Evolutionary conservation across 2,888 invertebrate species (phyloP), one percentile per base, ranked within the genome.

Genomic region (Malacosoma neustria): DNA sequence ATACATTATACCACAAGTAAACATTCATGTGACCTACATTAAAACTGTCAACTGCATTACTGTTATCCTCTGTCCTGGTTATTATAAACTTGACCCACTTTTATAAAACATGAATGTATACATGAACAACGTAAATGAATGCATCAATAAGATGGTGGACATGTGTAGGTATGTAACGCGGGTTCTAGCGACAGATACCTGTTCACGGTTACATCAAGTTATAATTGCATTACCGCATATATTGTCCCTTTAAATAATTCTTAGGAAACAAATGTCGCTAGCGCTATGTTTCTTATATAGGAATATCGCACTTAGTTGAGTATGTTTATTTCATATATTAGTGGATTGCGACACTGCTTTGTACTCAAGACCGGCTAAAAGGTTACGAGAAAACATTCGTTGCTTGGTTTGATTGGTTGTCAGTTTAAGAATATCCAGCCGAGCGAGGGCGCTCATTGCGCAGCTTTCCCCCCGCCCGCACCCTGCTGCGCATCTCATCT

Each of bases 31-130:
- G 73, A 74, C 72, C 73, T 68, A 66, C 61, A 60, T 64, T 46
- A 58, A 55, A 60, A 60, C 58, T 67, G 67, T 68, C 72, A 69
- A 73, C 62, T 73, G 71, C 71, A 72, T 61, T 62, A 72, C 61
- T 73, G 68, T 77, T 80, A 75, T 82, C 81, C 81, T 81, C 80
- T 72, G 80, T 61, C 73, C 80, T 74, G 71, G 69, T 70, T 76
- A 70, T 58, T 55, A 58, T 72, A 76, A 80, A 79, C 82, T 82
- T 82, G 82, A 77, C 82, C 76, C 49, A 80, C 60, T 73, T 80
- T 45, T 32, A 42, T 56, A 48, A 51, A 60, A 57, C 57, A 62
- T 67, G 54, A 60, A 63, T 66, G 66, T 62, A 61, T 64, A 55
- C 51, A 65, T 67, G 65, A 65, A 65, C 56, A 59, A 47, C 46